Conservation (phyloP, 2,797 vertebrate genomes). For the Hydrophis major region DNA sequence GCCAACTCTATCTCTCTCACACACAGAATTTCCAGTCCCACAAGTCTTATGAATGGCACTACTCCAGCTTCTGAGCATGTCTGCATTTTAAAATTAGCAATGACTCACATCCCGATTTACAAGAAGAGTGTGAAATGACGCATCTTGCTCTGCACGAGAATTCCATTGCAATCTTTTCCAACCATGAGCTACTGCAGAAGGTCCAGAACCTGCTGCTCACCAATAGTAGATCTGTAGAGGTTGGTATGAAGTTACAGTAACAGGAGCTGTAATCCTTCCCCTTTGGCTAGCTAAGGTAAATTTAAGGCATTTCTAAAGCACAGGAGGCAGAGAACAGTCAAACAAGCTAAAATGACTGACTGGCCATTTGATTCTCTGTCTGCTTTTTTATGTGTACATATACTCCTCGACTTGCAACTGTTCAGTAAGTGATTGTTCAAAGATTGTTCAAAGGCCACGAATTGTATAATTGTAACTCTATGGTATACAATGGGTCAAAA, state of each 20-base stretch:
- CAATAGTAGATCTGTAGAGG: background rate
- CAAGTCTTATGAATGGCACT: conserved; percentile 54
- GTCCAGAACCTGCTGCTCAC: conserved; percentile 22
- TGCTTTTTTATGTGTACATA: background rate
- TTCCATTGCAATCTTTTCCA: conserved; percentile 68
- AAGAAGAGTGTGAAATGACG: conserved; percentile 65
- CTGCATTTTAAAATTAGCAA: conserved; percentile 69
- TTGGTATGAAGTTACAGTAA: conserved; percentile 4
- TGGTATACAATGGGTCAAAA: no score
- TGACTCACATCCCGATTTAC: conserved; percentile 64
- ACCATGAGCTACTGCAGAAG: background rate
- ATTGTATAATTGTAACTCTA: no score
- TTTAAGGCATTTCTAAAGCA: conserved; percentile 62
- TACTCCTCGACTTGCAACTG: no score
- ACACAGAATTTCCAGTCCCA: conserved; percentile 26
- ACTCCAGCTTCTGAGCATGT: conserved; percentile 58
- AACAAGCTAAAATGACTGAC: background rate
- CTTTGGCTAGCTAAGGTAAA: conserved; percentile 62
- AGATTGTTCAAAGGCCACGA: no score
- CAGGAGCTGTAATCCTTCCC: conserved; percentile 61
- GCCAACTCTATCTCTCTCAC: background rate
- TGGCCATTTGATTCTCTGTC: background rate
- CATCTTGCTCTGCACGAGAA: conserved; percentile 61
- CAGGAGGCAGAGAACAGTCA: background rate
- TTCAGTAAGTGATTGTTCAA: no score